These are phyloP conservation scores for Lissonota sp. DNA, from an alignment of 2,888 invertebrate species.

Conservation along the genomic window DNA sequence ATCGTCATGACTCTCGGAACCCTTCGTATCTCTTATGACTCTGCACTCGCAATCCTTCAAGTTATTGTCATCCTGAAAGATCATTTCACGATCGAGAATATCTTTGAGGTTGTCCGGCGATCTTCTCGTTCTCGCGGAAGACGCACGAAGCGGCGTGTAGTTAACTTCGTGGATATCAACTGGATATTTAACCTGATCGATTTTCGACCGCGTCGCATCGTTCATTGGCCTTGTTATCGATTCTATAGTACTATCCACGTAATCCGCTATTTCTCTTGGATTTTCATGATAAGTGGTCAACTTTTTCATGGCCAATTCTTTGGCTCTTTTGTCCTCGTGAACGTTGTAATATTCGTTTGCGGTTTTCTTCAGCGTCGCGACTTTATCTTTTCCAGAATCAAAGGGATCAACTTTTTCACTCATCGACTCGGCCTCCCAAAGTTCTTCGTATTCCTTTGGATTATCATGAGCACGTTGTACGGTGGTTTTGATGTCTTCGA, in stretches of 20 bases:
- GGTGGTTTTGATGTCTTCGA: slow-evolving; percentile 60
- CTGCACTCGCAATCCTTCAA: slow-evolving; percentile 74
- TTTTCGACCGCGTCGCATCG: not conserved
- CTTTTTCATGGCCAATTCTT: slow-evolving; percentile 59
- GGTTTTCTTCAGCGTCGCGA: slow-evolving; percentile 34
- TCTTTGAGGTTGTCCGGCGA: slow-evolving; percentile 61
- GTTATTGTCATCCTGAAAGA: slow-evolving; percentile 74
- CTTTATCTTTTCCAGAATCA: slow-evolving; percentile 21
- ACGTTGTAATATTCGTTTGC: slow-evolving; percentile 45
- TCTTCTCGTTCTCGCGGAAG: slow-evolving; percentile 61
- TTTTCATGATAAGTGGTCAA: slow-evolving; percentile 63
- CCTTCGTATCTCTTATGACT: slow-evolving; percentile 67
- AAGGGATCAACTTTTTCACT: slow-evolving; percentile 39
- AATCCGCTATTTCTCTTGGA: slow-evolving; percentile 30
- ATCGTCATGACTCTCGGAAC: slow-evolving; percentile 10
- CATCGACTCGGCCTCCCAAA: slow-evolving; percentile 70
- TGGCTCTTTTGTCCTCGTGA: slow-evolving; percentile 51
- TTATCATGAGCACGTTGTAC: slow-evolving; percentile 50
- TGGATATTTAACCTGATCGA: slow-evolving; percentile 1
- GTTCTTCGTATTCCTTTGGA: slow-evolving; percentile 64
- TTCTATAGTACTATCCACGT: not conserved
- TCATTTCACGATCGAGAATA: slow-evolving; percentile 75
- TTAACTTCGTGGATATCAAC: not conserved
- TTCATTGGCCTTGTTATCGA: too few relatives aligned
- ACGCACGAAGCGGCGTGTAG: slow-evolving; percentile 4